A percentile compares a stretch with the other conserved stretches of the same genome.
These are phyloP conservation scores for Drosophila picticornis DNA, from an alignment of 2,888 invertebrate genomes.

Conservation along the genomic window DNA sequence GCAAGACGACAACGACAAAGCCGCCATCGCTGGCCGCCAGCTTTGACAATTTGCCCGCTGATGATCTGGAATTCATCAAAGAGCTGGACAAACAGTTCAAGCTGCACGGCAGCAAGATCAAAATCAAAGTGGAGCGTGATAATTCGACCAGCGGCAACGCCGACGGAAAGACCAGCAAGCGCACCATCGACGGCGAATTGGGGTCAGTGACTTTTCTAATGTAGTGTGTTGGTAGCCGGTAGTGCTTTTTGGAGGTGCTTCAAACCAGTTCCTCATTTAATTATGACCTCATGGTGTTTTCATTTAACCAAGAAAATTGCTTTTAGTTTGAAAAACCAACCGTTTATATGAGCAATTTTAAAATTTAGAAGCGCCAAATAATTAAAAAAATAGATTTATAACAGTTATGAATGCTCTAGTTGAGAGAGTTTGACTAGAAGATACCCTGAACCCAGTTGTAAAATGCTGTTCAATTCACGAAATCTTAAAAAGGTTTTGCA, in stretches of 20 bases:
- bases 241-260: background rate
- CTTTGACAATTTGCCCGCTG: conserved; percentile 82
- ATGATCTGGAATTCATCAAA: conserved; percentile 84
- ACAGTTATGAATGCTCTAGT: background rate
- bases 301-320: background rate
- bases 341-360: background rate
- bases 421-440: background rate
- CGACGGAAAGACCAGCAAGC: conserved; percentile 85
- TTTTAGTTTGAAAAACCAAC: background rate
- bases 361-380: background rate
- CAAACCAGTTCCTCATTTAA: conserved; percentile 25
- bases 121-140: conserved; percentile 84
- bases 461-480: background rate
- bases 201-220: conserved; percentile 87
- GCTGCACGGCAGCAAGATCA: conserved; percentile 84
- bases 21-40: conserved; percentile 65
- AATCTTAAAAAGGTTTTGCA: background rate
- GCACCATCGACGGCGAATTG: conserved; percentile 90
- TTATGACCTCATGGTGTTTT: background rate
- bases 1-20: conserved; percentile 37
- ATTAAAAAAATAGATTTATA: background rate
- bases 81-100: conserved; percentile 85
- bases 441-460: background rate
- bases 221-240: background rate
- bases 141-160: conserved; percentile 71